Evolutionary conservation across 2,113 vertebrate species (phyloP), one percentile per base, ranked within the genome.

Genomic region (Petrocephalus zakoni): DNA sequence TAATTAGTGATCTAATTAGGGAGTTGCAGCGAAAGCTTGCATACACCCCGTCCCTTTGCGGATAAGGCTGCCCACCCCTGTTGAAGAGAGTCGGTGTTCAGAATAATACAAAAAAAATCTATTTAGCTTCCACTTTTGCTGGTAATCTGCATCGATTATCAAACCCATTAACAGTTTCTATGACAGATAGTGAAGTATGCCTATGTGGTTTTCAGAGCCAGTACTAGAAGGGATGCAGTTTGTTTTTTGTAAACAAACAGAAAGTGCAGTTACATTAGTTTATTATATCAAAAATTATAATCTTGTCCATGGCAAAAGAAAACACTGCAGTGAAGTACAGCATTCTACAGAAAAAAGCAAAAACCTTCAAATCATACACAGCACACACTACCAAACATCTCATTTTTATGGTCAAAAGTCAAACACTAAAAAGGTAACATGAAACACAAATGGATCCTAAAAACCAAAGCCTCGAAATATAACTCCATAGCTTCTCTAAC

Each of bases 401-500:
- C 42, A 42, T 15, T 81, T 88, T 72, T 58, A 88, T 55, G 75
- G 72, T 72, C 82, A 88, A 87, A 84, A 58, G 37, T 56, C 55
- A 82, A 81, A 81, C 49, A 88, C 88, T 53, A 88, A 78, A 88
- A 83, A 82, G 58, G 53, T 25, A 88, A 83, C 75, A 83, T 47
- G 37, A 61, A 61, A 61, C 19, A 37, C 75, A 84, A 88, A 83
- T 58, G 34, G n/a, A 47, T 58, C 21, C 42, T 58, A 75, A 52
- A 88, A 83, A 53, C 42, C 49, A 52, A 46, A 88, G 61, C 64
- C 29, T 81, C n/a, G 51, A 42, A 49, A 78, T 42, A 42, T n/a
- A 46, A 52, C 61, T 49, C 49, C 15, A 46, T 84, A 51, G 29
- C 13, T 87, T 11, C 37, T 49, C 42, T 96, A 97, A 95, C 96